Evolutionary conservation across 2,797 vertebrate species (phyloP).

Genomic region (Neopelma chrysocephalum): DNA sequence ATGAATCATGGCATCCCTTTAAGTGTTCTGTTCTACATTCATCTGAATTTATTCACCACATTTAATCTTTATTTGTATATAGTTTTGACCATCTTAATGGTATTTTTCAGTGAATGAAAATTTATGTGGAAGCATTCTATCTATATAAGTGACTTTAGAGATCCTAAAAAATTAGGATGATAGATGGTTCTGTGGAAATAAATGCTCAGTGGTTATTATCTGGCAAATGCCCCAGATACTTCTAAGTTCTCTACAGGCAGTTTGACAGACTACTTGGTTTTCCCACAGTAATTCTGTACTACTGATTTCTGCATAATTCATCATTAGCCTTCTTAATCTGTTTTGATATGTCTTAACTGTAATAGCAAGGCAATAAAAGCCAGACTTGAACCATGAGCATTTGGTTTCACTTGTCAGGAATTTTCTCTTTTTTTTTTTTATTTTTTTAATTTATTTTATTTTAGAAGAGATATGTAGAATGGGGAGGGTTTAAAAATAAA

Average conservation of each 20-base stretch:
- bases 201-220: constrained; percentile 6
- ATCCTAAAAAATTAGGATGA: background rate
- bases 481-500: background rate
- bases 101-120: background rate
- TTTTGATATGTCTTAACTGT: constrained; percentile 34
- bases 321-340: constrained; percentile 41
- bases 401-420: constrained; percentile 4
- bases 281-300: background rate
- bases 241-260: constrained; percentile 2
- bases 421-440: background rate
- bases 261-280: constrained; percentile 50
- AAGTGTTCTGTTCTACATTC: background rate
- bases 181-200: background rate
- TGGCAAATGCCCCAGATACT: constrained; percentile 47
- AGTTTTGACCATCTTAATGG: background rate
- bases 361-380: background rate
- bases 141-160: background rate
- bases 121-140: background rate
- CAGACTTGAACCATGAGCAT: background rate
- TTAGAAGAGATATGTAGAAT: background rate
- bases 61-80: background rate
- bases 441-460: background rate
- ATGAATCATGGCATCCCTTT: background rate
- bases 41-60: background rate
- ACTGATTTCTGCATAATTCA: constrained; percentile 55